Evolutionary conservation across 2,113 vertebrate species (phyloP).

Genomic region (Cairina moschata): DNA sequence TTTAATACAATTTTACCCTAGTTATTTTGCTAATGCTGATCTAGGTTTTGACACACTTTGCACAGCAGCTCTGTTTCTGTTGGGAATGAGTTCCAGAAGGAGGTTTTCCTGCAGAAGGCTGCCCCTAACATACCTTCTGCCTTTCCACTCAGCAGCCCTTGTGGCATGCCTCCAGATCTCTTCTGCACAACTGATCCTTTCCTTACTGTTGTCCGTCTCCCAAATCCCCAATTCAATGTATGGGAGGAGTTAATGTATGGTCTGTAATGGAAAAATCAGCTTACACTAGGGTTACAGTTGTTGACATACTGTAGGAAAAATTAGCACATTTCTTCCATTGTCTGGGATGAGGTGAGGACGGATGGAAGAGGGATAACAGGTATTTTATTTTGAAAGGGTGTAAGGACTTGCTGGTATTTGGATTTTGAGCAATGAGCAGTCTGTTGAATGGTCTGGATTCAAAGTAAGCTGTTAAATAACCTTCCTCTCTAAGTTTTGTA

Average conservation of each 20-base stretch:
- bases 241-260: rapidly evolving
- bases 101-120: background rate
- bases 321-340: background rate
- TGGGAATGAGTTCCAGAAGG: background rate
- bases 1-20: background rate
- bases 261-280: background rate
- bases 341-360: background rate
- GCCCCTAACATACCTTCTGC: background rate
- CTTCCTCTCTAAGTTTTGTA: constrained; percentile 44
- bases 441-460: constrained; percentile 49
- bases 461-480: constrained; percentile 57
- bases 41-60: background rate
- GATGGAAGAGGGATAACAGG: background rate
- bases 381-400: background rate
- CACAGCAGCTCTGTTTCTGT: background rate
- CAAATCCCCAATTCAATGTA: background rate
- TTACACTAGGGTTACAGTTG: background rate
- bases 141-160: background rate
- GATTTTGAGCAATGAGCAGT: constrained; percentile 36
- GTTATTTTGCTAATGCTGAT: background rate
- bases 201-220: background rate
- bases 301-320: background rate
- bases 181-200: background rate
- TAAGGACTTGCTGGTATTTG: constrained; percentile 1
- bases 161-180: background rate